These are phyloP conservation scores for Hydroisotoma schaefferi DNA, from an alignment of 2,888 invertebrate species.

Conservation along the genomic window DNA sequence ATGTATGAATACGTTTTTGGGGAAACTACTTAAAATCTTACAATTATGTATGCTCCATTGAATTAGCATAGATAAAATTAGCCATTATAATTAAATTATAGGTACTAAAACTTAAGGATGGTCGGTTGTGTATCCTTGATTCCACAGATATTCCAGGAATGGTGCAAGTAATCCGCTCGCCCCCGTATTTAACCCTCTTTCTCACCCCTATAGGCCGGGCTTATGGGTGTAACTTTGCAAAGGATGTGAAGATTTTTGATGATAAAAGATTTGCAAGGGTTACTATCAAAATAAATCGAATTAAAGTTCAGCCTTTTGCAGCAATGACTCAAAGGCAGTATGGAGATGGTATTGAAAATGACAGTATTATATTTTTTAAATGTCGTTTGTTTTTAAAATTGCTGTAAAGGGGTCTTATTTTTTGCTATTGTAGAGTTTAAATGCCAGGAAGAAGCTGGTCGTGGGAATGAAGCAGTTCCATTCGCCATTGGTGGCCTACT, in stretches of 20 bases:
- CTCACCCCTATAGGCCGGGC: constrained; percentile 84
- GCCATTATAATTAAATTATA: background rate
- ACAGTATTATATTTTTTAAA: too few species aligned
- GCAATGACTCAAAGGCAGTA: constrained; percentile 66
- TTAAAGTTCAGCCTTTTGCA: constrained; percentile 83
- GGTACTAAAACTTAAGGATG: background rate
- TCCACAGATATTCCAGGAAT: constrained; percentile 26
- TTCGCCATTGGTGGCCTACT: constrained; percentile 77
- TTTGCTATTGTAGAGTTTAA: constrained; percentile 50
- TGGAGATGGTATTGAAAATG: constrained; percentile 59
- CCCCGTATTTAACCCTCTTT: constrained; percentile 57
- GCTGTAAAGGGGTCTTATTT: background rate
- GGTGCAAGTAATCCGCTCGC: constrained; percentile 41
- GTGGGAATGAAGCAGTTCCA: constrained; percentile 75
- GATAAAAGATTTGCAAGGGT: constrained; percentile 56
- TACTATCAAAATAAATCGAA: constrained; percentile 63
- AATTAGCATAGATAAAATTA: too few species aligned
- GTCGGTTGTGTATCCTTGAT: background rate
- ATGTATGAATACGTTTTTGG: too few species aligned
- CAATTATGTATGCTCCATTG: too few species aligned
- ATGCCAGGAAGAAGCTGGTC: constrained; percentile 59
- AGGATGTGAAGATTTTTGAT: constrained; percentile 58
- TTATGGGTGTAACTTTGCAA: constrained; percentile 69
- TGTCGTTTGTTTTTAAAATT: too few species aligned
- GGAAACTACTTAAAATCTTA: too few species aligned